Evolutionary conservation across 2,888 invertebrate genomes (phyloP).

Genomic region (Caprella mutica): DNA sequence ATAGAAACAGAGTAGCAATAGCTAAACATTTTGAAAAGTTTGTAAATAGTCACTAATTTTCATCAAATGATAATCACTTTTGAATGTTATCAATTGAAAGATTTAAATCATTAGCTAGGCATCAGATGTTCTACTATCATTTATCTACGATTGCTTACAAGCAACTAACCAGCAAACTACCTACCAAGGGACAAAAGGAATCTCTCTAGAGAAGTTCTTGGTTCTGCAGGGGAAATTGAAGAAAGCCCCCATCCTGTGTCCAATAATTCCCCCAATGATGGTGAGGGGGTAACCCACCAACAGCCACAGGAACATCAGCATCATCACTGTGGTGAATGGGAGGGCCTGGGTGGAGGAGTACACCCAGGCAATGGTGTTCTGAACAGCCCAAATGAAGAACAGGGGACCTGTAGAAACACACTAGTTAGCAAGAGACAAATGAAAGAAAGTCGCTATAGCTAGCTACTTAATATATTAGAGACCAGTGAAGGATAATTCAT

Average conservation of each 20-base stretch:
- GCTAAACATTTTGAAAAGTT: no score
- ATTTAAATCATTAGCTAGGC: no score
- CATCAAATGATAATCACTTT: no score
- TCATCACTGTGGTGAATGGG: slow-evolving; percentile 44
- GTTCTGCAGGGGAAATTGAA: slow-evolving; percentile 46
- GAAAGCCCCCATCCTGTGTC: slow-evolving; percentile 42
- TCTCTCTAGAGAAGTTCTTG: slow-evolving; percentile 45
- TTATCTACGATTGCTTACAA: no score
- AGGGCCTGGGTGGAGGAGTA: slow-evolving; percentile 46
- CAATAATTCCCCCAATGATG: slow-evolving; percentile 45
- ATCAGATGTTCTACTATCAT: no score
- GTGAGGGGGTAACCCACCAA: slow-evolving; percentile 45
- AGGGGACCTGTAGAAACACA: slow-evolving; percentile 42
- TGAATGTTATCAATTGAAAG: no score
- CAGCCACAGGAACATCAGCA: slow-evolving; percentile 44
- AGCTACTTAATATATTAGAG: no score
- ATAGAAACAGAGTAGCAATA: no score
- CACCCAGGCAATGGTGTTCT: slow-evolving; percentile 45
- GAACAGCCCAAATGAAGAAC: slow-evolving; percentile 44
- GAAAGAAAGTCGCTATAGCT: no score
- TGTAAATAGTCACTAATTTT: no score
- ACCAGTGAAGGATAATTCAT: background rate
- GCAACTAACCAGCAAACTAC: no score
- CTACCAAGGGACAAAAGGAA: slow-evolving; percentile 44
- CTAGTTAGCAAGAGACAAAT: no score